These are phyloP conservation scores for Amphiprion ocellaris DNA, from an alignment of 2,113 vertebrate species.

Conservation along the genomic window DNA sequence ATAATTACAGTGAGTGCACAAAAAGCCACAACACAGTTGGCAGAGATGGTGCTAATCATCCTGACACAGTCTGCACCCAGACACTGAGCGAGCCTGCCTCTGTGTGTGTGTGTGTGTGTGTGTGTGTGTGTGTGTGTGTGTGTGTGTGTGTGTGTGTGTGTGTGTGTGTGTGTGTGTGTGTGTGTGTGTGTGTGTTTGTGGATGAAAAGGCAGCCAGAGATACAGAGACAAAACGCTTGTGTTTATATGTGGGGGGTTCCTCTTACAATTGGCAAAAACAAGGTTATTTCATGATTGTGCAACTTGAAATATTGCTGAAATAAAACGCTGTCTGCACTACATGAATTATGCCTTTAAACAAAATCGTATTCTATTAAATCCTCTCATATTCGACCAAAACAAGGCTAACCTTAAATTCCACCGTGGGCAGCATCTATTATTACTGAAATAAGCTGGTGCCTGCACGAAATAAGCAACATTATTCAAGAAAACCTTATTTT, in stretches of 20 bases:
- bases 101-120: conserved; percentile 14
- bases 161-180: conserved; percentile 7
- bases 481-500: too few relatives aligned
- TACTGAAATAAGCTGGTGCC: too few relatives aligned
- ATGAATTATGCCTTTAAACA: neutral
- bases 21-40: conserved; percentile 86
- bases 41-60: conserved; percentile 84
- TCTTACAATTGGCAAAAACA: conserved; percentile 1
- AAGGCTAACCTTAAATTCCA: too few relatives aligned
- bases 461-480: too few relatives aligned
- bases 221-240: conserved; percentile 22
- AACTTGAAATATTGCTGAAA: neutral
- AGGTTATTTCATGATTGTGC: neutral
- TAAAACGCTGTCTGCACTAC: neutral
- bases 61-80: conserved; percentile 78
- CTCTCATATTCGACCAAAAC: too few relatives aligned
- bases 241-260: conserved; percentile 30
- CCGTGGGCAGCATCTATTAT: too few relatives aligned
- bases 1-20: conserved; percentile 84
- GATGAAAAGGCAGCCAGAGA: conserved; percentile 4
- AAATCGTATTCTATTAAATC: too few relatives aligned
- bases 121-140: conserved; percentile 19
- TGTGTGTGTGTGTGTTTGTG: conserved; percentile 13
- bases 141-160: conserved; percentile 5
- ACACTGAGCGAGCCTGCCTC: conserved; percentile 35